A percentile compares a stretch with the other conserved stretches of the same genome.
phyloP scores from a whole-genome alignment of 1,140 invertebrate species.

The Cyphomyrmex costatus region DNA sequence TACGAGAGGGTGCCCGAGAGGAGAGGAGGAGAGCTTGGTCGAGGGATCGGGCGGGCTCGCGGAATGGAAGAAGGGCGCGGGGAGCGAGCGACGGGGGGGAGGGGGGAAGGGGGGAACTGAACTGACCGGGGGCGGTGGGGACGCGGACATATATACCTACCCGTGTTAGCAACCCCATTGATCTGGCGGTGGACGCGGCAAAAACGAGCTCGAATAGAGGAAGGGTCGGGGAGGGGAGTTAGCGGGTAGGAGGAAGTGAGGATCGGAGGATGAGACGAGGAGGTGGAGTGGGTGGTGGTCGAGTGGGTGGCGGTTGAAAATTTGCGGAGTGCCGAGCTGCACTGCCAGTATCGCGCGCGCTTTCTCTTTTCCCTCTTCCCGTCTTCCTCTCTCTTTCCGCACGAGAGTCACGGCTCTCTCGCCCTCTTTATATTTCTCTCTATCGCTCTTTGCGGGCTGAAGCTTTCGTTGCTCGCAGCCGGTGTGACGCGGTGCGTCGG shows the following conservation, averaged over 20 bases:
- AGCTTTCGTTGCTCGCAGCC: constrained; percentile 74
- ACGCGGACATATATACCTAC: constrained; percentile 84
- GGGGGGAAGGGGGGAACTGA: constrained; percentile 67
- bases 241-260: constrained; percentile 36
- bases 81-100: constrained; percentile 50
- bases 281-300: constrained; percentile 59
- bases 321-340: constrained; percentile 86
- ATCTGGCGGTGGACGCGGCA: constrained; percentile 85
- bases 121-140: constrained; percentile 76
- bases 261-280: constrained; percentile 76
- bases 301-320: constrained; percentile 83
- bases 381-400: constrained; percentile 14
- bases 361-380: constrained; percentile 55
- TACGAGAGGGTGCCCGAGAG: constrained; percentile 60
- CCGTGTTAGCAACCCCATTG: constrained; percentile 87
- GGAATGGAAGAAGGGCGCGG: constrained; percentile 49
- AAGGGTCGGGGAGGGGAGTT: constrained; percentile 65
- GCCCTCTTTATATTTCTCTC: constrained; percentile 67
- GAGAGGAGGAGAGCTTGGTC: constrained; percentile 58
- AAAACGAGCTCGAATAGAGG: constrained; percentile 85
- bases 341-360: constrained; percentile 68
- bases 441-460: constrained; percentile 53
- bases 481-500: constrained; percentile 68
- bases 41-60: constrained; percentile 60
- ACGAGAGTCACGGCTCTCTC: constrained; percentile 53